A percentile compares a stretch with the other conserved stretches of the same genome.
Conservation (phyloP, 2,113 vertebrate genomes). For the Maccullochella peelii region DNA sequence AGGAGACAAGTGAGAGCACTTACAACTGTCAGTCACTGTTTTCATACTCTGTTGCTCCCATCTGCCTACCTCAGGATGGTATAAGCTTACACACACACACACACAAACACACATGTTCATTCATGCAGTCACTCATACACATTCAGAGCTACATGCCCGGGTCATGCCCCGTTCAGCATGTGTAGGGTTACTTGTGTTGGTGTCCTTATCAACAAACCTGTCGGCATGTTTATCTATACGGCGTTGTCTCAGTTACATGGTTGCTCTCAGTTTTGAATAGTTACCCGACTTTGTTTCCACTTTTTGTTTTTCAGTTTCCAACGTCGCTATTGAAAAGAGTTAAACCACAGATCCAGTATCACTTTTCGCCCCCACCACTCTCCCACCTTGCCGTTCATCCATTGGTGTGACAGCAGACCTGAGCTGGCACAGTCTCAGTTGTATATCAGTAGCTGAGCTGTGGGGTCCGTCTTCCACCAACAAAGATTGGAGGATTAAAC, state of each 20-base stretch:
- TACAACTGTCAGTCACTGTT: conserved; percentile 67
- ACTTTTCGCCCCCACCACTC: not conserved
- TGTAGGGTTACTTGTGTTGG: conserved; percentile 65
- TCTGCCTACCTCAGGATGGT: conserved; percentile 64
- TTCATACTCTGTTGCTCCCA: conserved; percentile 63
- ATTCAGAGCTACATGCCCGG: conserved; percentile 22
- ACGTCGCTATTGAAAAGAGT: conserved; percentile 26
- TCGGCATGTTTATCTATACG: conserved; percentile 48
- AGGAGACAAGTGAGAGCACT: conserved; percentile 69
- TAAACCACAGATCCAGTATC: conserved; percentile 62
- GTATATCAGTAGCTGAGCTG: not conserved
- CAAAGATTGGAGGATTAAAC: conserved; percentile 41
- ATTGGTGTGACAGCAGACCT: conserved; percentile 34
- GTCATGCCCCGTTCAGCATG: conserved; percentile 33
- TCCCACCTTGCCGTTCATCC: conserved; percentile 32
- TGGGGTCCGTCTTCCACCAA: not conserved
- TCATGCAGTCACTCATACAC: conserved; percentile 52
- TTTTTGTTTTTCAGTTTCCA: conserved; percentile 39
- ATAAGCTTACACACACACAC: conserved; percentile 66
- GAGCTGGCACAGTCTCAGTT: conserved; percentile 27
- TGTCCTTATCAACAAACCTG: conserved; percentile 47
- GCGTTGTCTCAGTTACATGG: conserved; percentile 44
- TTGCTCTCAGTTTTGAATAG: conserved; percentile 38
- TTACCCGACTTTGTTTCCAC: conserved; percentile 56
- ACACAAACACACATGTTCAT: conserved; percentile 13